Evolutionary conservation across 2,113 vertebrate genomes (phyloP), one percentile per base, ranked within the genome.

Genomic region (Craseonycteris thonglongyai): DNA sequence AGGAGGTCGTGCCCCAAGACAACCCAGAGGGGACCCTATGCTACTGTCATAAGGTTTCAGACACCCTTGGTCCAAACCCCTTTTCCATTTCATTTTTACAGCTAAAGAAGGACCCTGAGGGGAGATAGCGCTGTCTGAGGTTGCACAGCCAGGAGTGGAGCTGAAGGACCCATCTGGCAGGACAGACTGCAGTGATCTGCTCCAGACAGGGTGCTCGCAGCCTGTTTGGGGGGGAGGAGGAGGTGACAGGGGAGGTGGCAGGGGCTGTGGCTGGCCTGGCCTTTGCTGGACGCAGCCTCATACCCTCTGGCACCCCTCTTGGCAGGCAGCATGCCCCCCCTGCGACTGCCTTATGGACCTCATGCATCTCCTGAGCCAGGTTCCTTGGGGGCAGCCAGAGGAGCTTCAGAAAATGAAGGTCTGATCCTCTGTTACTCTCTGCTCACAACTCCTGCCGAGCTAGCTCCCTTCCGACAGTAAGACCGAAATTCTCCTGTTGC

Each of bases 141-240:
- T 66, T 28, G 5, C 56, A 42, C 0, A 21, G 38, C 47, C 24
- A 33, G 56, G 19, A 61, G 24, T 11, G 24, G 26, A 68, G 58
- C 18, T 51, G 40, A 65, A 58, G 59, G 7, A 16, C 5, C 59
- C 49, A 3, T 24, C 26, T 30, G 8, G 63, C 61, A 82, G 78
- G 47, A 35, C 24, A 15, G 15, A n/a, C 0, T 10, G 21, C 28
- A 58, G 71, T 7, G 42, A 40, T 49, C 22, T 42, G 56, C 71
- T 75, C 47, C 66, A 49, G n/a, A 56, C 38, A 22, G 1, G 15
- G 45, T 33, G 47, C 26, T 61, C 94, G 84, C 8, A 35, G 33
- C 33, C 71, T 47, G 6, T 28, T 61, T 7, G 3, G 11, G n/a
- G 28, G 15, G 2, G 1, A 6, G 8, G 9, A 33, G 6, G 5